Conservation (phyloP, 2,113 vertebrate species). For the Tragelaphus buxtoni region DNA sequence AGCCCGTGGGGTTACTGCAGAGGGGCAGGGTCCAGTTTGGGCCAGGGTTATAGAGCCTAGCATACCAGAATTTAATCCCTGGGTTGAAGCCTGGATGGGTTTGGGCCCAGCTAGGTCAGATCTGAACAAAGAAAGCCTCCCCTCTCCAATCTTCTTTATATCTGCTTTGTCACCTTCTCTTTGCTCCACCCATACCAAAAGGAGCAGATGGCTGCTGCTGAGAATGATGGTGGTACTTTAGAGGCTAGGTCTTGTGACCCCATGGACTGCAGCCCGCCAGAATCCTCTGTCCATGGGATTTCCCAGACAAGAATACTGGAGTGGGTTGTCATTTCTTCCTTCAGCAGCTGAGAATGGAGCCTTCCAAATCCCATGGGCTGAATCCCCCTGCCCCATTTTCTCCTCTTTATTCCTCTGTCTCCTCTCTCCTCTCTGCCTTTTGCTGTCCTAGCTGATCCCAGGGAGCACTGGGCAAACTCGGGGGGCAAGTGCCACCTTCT, state of each 20-base stretch:
- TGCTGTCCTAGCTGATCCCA: not conserved
- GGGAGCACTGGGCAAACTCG: not conserved
- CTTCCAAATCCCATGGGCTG: not conserved
- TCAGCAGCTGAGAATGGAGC: not conserved
- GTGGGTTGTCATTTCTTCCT: not conserved
- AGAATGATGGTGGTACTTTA: not conserved
- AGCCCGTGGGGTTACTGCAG: not conserved
- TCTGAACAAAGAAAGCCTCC: not conserved
- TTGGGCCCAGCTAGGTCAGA: not conserved
- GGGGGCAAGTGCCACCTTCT: not conserved
- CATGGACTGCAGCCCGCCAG: not conserved
- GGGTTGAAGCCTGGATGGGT: not conserved
- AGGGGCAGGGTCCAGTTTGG: accelerated
- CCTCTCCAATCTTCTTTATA: not conserved
- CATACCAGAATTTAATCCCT: too few species aligned
- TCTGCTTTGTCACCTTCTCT: not conserved
- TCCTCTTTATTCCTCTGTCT: not conserved
- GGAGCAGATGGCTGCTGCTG: not conserved
- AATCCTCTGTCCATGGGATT: not conserved
- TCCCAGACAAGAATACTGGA: not conserved
- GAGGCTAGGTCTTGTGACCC: not conserved
- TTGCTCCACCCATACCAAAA: not conserved
- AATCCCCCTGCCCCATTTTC: not conserved
- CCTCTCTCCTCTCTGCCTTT: not conserved
- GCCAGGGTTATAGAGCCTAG: not conserved